Evolutionary conservation across 2,797 vertebrate species (phyloP), one percentile per base, ranked within the genome.

Genomic region (Denticeps clupeoides): DNA sequence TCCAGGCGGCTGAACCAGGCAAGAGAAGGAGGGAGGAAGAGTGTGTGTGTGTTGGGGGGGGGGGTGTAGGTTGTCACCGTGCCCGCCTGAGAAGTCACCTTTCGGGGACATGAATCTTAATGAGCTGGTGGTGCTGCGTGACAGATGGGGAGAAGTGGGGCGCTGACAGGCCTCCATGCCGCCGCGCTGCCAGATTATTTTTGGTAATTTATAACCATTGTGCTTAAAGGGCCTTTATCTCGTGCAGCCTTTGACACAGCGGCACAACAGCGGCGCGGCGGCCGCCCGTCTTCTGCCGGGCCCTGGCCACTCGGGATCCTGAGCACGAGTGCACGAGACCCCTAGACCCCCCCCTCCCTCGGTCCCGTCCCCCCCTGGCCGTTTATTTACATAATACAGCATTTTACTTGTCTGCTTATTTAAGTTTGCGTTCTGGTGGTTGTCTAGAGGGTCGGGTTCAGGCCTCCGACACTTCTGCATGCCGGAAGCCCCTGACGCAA

Each of bases 91-190:
- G 73, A 79, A 83, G 81, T 84, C 82, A 83, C 84, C 81, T 83
- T 82, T 82, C 61, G 50, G 67, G 77, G 77, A 79, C 81, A 78
- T 81, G 82, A 83, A 84, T 86, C 74, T 78, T 82, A 83, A 85
- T 85, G 73, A 79, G 78, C 58, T 66, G 61, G 58, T 53, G 62
- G 60, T 53, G 61, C 60, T 41, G 51, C 42, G 59, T 58, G 72
- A 84, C 81, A 82, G 79, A 82, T 82, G 78, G 81, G 70, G 63
- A 74, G 65, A 64, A 69, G 72, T 47, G 13, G 60, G 68, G 71
- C 51, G 66, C 71, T 81, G 80, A 83, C 80, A 82, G 77, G 68
- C 65, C 66, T 71, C 68, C 69, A 62, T 74, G 67, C 74, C 75
- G 70, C 64, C 60, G 66, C 57, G 68, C 68, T 74, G 73, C 72